Evolutionary conservation across 1,140 invertebrate genomes (phyloP), one percentile per base, ranked within the genome.

Genomic region (Cylas formicarius): DNA sequence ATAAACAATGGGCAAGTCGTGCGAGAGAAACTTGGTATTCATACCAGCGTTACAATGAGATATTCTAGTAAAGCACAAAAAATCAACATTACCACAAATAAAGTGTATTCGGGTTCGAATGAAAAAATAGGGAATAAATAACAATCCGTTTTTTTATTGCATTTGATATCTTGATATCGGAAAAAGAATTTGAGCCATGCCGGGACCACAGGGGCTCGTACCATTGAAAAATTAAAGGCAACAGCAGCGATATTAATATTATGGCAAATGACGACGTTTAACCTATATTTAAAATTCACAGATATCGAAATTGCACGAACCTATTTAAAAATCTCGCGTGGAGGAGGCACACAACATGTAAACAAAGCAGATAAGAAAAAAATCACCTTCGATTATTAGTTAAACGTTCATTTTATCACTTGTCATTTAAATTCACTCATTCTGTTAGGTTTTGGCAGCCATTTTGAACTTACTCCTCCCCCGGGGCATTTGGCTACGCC

Each of bases 401-500:
- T 41, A 48, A 48, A 42, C 18, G 33, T 40, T 44, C 46, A 46
- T 43, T 50, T 45, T 48, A 47, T 43, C 43, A 50, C 45, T 52
- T 51, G 42, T 41, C 53, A 57, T 56, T 56, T 57, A 52, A 57
- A 53, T 45, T 46, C 53, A 57, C 39, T 48, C 55, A 57, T 52
- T 57, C 36, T 44, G 48, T 53, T 52, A 56, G 57, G 52, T 55
- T 52, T 53, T 43, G 48, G 58, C 49, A 50, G 60, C 60, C 60
- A 62, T 62, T 58, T 60, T 62, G 53, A 28, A 50, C 54, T 53
- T 50, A 53, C 53, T 50, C 56, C 53, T 57, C 60, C 58, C 58
- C 58, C 38, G 46, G 42, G 53, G 28, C 32, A 18, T 14, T 18
- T n/a, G 17, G 29, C 16, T 4, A 11, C 3, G 11, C 16, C 27